These are phyloP conservation scores for Mormyrops attenuatus DNA, from an alignment of 2,797 vertebrate genomes.

Conservation along the genomic window DNA sequence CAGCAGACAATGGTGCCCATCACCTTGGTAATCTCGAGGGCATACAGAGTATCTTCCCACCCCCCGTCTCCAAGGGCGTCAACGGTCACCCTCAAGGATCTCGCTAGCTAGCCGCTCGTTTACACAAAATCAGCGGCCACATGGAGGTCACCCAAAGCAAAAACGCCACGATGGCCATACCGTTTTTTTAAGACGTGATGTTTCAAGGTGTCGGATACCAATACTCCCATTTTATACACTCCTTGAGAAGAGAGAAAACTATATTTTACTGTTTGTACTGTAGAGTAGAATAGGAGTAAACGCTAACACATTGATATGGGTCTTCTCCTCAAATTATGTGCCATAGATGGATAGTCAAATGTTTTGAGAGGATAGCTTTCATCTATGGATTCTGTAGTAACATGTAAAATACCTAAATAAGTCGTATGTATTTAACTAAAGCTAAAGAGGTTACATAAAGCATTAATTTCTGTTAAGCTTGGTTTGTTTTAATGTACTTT, in stretches of 20 bases:
- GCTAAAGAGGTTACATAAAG: constrained; percentile 15
- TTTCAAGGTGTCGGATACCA: constrained; percentile 16
- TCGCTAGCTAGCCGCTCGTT: not conserved
- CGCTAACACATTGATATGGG: constrained; percentile 25
- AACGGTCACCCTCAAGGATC: not conserved
- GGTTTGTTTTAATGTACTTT: constrained; percentile 12
- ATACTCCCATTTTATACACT: constrained; percentile 16
- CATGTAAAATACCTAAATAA: constrained; percentile 26
- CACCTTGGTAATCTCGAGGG: not conserved
- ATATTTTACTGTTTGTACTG: constrained; percentile 27
- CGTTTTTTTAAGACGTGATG: not conserved
- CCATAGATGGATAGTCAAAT: constrained; percentile 20
- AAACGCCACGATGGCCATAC: not conserved
- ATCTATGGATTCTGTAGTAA: constrained; percentile 18
- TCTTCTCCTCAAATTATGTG: constrained; percentile 18
- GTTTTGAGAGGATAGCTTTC: not conserved
- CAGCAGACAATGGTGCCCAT: not conserved
- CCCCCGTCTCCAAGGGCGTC: not conserved
- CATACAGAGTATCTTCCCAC: not conserved
- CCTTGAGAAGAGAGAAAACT: constrained; percentile 7
- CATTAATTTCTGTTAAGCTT: constrained; percentile 1
- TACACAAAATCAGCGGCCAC: not conserved
- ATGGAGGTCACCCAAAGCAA: not conserved
- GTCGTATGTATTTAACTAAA: constrained; percentile 17
- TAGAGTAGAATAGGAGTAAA: constrained; percentile 27